Conservation (phyloP, 2,888 invertebrate genomes). For the Autographa pulchrina region DNA sequence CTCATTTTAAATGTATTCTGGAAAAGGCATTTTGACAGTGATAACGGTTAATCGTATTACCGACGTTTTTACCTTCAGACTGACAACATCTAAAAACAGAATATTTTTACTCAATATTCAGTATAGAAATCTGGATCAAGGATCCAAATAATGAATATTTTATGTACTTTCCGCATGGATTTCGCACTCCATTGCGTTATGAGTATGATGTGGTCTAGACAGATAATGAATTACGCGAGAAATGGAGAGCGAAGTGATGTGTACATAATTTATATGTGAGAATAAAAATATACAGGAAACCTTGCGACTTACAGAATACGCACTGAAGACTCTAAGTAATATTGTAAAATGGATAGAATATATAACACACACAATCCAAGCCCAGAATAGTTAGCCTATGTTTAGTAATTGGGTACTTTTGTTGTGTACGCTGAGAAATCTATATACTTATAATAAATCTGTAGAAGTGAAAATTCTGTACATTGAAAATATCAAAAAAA, state of each 20-base stretch:
- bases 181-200: conserved; percentile 46
- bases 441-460: too few relatives aligned
- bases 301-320: background rate
- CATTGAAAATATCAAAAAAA: too few relatives aligned
- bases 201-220: conserved; percentile 27
- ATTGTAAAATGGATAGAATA: too few relatives aligned
- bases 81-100: conserved; percentile 26
- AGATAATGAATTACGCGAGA: conserved; percentile 42
- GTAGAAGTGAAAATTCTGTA: too few relatives aligned
- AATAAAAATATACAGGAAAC: conserved; percentile 9
- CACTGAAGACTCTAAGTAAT: too few relatives aligned
- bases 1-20: conserved; percentile 6
- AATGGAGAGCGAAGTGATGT: conserved; percentile 41
- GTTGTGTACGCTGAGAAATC: too few relatives aligned
- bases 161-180: conserved; percentile 35
- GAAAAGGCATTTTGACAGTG: conserved; percentile 16
- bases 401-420: too few relatives aligned
- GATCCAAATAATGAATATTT: conserved; percentile 40
- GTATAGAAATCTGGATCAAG: conserved; percentile 31
- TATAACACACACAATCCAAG: too few relatives aligned
- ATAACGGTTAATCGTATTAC: conserved; percentile 29
- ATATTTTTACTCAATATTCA: conserved; percentile 10
- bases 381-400: too few relatives aligned
- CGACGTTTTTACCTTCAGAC: conserved; percentile 27
- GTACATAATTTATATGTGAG: conserved; percentile 28